A percentile compares a stretch with the other conserved stretches of the same genome.
These are phyloP conservation scores for Metridium senile DNA, from an alignment of 92 coral and sea anemone genomes.

Conservation along the genomic window DNA sequence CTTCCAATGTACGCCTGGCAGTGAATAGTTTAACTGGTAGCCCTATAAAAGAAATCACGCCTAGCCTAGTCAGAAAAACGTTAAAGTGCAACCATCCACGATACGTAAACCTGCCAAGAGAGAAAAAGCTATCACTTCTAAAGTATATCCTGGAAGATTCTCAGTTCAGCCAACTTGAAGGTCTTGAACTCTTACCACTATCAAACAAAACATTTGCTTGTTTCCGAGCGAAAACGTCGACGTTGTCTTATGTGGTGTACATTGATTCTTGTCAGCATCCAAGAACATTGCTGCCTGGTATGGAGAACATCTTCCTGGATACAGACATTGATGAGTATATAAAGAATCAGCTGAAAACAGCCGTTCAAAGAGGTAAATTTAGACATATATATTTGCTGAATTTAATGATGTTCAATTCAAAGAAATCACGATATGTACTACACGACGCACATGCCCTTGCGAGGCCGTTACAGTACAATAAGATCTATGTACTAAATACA, in stretches of 20 bases:
- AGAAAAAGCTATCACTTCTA: conserved; percentile 60
- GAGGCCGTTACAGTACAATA: no score
- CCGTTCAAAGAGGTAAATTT: conserved; percentile 56
- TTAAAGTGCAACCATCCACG: conserved; percentile 32
- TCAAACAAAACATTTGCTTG: conserved; percentile 46
- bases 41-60: conserved; percentile 41
- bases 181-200: conserved; percentile 73
- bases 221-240: conserved; percentile 24
- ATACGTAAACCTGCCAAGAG: conserved; percentile 17
- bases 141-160: conserved; percentile 61
- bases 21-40: background rate
- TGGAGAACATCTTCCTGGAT: conserved; percentile 53
- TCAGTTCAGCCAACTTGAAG: conserved; percentile 41
- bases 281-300: conserved; percentile 67
- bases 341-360: conserved; percentile 22
- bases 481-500: no score
- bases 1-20: conserved; percentile 48
- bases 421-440: no score
- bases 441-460: no score
- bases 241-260: conserved; percentile 34
- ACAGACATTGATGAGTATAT: conserved; percentile 35
- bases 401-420: no score
- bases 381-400: background rate
- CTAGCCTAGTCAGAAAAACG: conserved; percentile 42
- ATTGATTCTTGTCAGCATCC: conserved; percentile 63